These are phyloP conservation scores for Xanthorhoe designata DNA, from an alignment of 2,888 invertebrate species.

Conservation along the genomic window DNA sequence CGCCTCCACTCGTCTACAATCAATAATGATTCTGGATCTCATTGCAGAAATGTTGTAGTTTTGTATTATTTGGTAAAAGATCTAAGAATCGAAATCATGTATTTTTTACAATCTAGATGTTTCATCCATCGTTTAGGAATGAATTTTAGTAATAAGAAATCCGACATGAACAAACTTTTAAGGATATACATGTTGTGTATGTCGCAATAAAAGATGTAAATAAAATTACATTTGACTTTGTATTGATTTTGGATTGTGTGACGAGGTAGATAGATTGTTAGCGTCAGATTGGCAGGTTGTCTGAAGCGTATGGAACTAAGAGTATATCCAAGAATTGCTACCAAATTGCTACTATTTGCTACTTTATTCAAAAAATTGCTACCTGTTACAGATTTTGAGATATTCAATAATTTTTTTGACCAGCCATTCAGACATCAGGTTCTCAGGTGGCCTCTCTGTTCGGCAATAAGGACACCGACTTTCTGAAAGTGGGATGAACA, in stretches of 20 bases:
- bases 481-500: too few relatives aligned
- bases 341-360: too few relatives aligned
- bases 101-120: constrained; percentile 79
- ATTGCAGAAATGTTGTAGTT: constrained; percentile 78
- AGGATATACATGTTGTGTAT: constrained; percentile 80
- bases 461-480: too few relatives aligned
- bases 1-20: constrained; percentile 59
- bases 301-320: too few relatives aligned
- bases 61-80: constrained; percentile 76
- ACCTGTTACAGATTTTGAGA: too few relatives aligned
- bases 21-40: constrained; percentile 76
- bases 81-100: constrained; percentile 80
- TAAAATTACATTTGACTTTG: constrained; percentile 78
- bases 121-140: constrained; percentile 80
- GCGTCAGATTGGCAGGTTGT: too few relatives aligned
- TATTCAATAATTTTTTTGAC: too few relatives aligned
- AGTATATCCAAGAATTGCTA: too few relatives aligned
- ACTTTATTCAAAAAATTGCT: too few relatives aligned
- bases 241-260: constrained; percentile 61
- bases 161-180: constrained; percentile 81
- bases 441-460: too few relatives aligned
- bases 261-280: too few relatives aligned
- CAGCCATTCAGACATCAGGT: too few relatives aligned
- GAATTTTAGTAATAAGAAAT: constrained; percentile 78
- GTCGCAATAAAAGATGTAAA: constrained; percentile 83